Conservation (phyloP, 2,113 vertebrate species). For the Hymenochirus boettgeri region DNA sequence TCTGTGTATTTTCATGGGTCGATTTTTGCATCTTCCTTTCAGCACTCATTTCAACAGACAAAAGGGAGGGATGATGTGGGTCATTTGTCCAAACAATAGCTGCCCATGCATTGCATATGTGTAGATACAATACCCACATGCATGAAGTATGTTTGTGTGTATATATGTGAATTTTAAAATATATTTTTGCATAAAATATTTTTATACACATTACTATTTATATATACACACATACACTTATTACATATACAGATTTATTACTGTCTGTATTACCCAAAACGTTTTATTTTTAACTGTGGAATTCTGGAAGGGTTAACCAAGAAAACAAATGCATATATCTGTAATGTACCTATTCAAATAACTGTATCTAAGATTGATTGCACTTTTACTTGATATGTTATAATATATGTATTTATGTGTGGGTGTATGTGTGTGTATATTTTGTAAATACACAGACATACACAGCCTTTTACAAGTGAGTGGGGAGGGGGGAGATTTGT, state of each 20-base stretch:
- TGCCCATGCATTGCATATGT: too few relatives aligned
- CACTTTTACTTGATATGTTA: slow-evolving; percentile 9
- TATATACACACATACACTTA: not conserved
- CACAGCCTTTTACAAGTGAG: not conserved
- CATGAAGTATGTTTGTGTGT: not conserved
- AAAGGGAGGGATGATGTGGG: too few relatives aligned
- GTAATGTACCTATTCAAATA: not conserved
- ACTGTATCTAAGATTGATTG: slow-evolving; percentile 3
- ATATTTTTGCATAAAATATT: not conserved
- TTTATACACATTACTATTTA: not conserved
- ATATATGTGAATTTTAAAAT: not conserved
- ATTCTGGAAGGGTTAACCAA: too few relatives aligned
- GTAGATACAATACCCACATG: too few relatives aligned
- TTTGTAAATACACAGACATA: not conserved
- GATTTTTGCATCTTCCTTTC: too few relatives aligned
- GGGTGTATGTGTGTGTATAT: too few relatives aligned
- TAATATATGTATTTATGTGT: not conserved
- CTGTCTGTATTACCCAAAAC: too few relatives aligned
- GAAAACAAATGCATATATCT: slow-evolving; percentile 1
- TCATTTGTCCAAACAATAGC: too few relatives aligned
- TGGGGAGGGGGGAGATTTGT: not conserved
- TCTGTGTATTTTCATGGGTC: too few relatives aligned
- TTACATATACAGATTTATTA: too few relatives aligned
- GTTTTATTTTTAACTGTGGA: too few relatives aligned
- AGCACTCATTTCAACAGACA: too few relatives aligned